Evolutionary conservation across 2,888 invertebrate genomes (phyloP).

Genomic region (Acanthopleura granulata): DNA sequence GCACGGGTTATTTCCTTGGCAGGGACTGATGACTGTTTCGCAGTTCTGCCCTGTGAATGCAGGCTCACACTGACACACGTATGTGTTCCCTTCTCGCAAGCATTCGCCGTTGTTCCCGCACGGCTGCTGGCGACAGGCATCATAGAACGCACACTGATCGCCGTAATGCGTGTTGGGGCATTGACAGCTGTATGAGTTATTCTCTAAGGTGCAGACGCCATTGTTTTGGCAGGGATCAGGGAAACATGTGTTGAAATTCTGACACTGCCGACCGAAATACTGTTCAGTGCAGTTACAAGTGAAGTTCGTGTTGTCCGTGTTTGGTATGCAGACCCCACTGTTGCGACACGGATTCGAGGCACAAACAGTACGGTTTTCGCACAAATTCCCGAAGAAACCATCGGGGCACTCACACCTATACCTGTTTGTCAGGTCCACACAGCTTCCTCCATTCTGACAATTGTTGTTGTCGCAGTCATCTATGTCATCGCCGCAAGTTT

Average conservation of each 20-base stretch:
- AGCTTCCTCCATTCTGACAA: constrained; percentile 50
- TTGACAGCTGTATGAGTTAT: constrained; percentile 44
- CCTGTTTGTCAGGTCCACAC: constrained; percentile 39
- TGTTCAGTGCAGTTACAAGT: constrained; percentile 48
- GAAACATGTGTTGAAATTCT: constrained; percentile 51
- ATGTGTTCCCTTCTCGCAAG: constrained; percentile 37
- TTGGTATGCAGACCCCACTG: constrained; percentile 49
- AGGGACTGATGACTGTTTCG: constrained; percentile 46
- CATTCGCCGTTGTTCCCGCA: constrained; percentile 48
- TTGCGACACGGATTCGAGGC: constrained; percentile 57
- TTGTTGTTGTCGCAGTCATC: constrained; percentile 45
- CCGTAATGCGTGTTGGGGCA: constrained; percentile 53
- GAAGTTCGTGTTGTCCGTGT: constrained; percentile 39
- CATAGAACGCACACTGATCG: constrained; percentile 49
- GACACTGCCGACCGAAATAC: constrained; percentile 55
- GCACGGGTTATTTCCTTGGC: constrained; percentile 71
- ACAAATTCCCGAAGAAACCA: constrained; percentile 39
- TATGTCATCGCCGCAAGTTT: constrained; percentile 47
- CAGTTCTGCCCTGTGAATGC: constrained; percentile 51
- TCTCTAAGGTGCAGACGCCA: constrained; percentile 44
- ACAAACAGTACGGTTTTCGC: constrained; percentile 50
- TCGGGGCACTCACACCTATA: constrained; percentile 46
- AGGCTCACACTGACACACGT: constrained; percentile 45
- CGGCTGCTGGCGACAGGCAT: constrained; percentile 46
- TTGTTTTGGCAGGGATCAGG: constrained; percentile 50